Percentiles rank a stretch among this genome's conserved stretches.
phyloP scores from a whole-genome alignment of 1,140 invertebrate genomes.

The Temnothorax curvispinosus region DNA sequence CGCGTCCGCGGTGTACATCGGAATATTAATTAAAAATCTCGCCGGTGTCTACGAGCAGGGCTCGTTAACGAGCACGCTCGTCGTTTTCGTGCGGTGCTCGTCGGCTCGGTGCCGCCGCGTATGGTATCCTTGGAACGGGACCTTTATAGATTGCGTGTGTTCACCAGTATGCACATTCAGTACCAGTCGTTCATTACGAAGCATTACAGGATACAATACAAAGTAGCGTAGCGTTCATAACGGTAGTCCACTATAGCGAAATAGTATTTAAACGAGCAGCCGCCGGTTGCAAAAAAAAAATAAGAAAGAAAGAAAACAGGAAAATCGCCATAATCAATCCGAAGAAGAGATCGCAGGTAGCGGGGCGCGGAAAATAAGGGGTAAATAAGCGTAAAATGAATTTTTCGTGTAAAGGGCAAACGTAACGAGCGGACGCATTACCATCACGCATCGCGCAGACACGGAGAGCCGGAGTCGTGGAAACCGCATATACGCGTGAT shows the following conservation, averaged over 20 bases:
- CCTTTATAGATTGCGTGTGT: constrained; percentile 79
- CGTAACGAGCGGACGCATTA: constrained; percentile 34
- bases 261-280: constrained; percentile 80
- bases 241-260: constrained; percentile 84
- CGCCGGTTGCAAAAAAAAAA: constrained; percentile 63
- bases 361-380: constrained; percentile 58
- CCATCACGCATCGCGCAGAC: neutral
- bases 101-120: constrained; percentile 46
- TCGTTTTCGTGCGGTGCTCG: constrained; percentile 5
- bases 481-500: constrained; percentile 31
- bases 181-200: constrained; percentile 79
- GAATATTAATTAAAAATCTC: constrained; percentile 48
- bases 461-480: constrained; percentile 1
- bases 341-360: constrained; percentile 71
- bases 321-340: constrained; percentile 55
- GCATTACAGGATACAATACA: constrained; percentile 81
- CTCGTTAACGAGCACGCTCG: constrained; percentile 33
- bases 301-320: constrained; percentile 61
- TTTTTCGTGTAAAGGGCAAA: constrained; percentile 53
- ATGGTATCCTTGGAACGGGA: constrained; percentile 64
- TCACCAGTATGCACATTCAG: constrained; percentile 78
- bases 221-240: constrained; percentile 83
- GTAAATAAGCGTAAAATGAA: constrained; percentile 55
- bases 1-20: neutral
- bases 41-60: neutral